A percentile compares a stretch with the other conserved stretches of the same genome.
Conservation (phyloP, 2,888 invertebrate species). For the Malthinus flaveolus region DNA sequence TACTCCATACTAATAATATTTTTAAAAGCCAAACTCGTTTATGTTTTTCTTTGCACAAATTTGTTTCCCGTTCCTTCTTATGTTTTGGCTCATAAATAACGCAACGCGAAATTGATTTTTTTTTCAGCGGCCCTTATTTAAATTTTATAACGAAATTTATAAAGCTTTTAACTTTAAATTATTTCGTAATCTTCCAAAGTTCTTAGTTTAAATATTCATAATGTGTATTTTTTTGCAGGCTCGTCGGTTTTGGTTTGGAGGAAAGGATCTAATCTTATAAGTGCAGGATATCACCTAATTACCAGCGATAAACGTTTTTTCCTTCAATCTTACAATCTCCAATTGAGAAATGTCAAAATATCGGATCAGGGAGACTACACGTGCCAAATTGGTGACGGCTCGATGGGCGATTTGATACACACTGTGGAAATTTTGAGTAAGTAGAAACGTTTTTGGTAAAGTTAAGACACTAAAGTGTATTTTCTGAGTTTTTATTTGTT, state of each 20-base stretch:
- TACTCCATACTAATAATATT: too few species aligned
- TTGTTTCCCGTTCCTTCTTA: too few species aligned
- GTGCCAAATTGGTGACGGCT: slow-evolving; percentile 60
- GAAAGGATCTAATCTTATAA: slow-evolving; percentile 57
- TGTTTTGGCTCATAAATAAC: too few species aligned
- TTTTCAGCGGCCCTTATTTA: too few species aligned
- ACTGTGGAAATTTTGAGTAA: slow-evolving; percentile 61
- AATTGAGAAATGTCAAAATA: slow-evolving; percentile 58
- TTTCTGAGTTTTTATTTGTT: too few species aligned
- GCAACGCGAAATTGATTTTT: too few species aligned
- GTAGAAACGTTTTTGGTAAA: slow-evolving; percentile 35
- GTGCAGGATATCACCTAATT: slow-evolving; percentile 60
- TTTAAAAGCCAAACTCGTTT: too few species aligned
- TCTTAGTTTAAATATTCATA: not conserved
- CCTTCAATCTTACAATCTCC: slow-evolving; percentile 58
- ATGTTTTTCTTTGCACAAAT: too few species aligned
- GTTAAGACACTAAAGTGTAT: not conserved
- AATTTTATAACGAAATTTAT: too few species aligned
- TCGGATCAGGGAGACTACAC: slow-evolving; percentile 62
- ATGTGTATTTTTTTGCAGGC: slow-evolving; percentile 49
- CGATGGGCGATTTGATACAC: slow-evolving; percentile 59
- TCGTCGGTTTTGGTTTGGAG: slow-evolving; percentile 60
- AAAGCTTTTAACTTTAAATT: not conserved
- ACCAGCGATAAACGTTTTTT: slow-evolving; percentile 58
- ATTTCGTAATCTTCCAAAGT: slow-evolving; percentile 2